Conservation (phyloP, 2,113 vertebrate species). For the Apus apus region DNA sequence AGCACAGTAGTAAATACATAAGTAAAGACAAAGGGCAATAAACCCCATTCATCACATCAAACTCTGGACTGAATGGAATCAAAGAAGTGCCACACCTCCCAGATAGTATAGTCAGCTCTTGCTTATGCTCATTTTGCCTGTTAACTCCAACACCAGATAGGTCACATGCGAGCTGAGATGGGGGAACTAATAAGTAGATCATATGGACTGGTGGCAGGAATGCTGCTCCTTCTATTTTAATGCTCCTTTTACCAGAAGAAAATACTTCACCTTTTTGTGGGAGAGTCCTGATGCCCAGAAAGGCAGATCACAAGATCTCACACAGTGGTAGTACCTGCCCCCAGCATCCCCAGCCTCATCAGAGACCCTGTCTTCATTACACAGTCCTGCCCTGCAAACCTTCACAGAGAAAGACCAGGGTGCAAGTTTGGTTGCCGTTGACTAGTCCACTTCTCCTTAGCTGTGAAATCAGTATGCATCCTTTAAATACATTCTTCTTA, state of each 20-base stretch:
- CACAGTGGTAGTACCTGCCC: background rate
- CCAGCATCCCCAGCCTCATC: background rate
- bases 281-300: background rate
- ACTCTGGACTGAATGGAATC: background rate
- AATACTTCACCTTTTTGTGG: fast-evolving
- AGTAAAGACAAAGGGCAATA: constrained; percentile 6
- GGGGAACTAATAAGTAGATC: background rate
- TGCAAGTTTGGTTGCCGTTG: background rate
- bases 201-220: background rate
- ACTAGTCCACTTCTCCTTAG: background rate
- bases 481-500: background rate
- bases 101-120: background rate
- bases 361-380: fast-evolving
- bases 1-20: background rate
- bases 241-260: background rate
- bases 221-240: background rate
- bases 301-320: background rate
- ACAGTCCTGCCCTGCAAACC: background rate
- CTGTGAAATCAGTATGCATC: background rate
- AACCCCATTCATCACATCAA: background rate
- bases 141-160: background rate
- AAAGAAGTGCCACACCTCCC: background rate
- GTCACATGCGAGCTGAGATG: background rate
- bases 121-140: background rate
- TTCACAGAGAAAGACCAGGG: background rate